phyloP scores from a whole-genome alignment of 2,797 vertebrate genomes.

The Chiroxiphia lanceolata region DNA sequence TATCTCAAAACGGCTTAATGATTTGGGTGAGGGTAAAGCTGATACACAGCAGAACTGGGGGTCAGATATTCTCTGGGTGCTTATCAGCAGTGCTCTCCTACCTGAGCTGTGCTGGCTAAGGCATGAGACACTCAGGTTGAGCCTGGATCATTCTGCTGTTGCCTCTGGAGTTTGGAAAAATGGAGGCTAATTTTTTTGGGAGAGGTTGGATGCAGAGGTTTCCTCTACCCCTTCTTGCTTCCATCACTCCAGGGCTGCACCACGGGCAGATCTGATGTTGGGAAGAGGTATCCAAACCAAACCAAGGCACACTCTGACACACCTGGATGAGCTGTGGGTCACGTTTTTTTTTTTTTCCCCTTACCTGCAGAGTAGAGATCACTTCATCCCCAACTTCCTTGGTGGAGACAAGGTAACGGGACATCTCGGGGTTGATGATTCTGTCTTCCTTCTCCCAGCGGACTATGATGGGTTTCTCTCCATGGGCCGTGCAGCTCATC shows the following conservation, averaged over 20 bases:
- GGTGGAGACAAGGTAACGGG: constrained; percentile 92
- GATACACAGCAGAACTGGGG: background rate
- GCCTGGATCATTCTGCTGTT: background rate
- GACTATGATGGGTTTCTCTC: constrained; percentile 98
- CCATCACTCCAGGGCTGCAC: background rate
- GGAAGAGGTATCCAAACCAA: background rate
- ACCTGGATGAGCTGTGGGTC: background rate
- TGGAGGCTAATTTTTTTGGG: background rate
- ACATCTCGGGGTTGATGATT: constrained; percentile 98
- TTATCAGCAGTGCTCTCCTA: background rate
- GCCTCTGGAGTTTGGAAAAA: background rate
- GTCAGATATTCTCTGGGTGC: background rate
- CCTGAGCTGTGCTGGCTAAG: background rate
- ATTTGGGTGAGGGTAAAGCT: background rate
- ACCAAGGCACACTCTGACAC: background rate
- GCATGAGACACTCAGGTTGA: accelerated
- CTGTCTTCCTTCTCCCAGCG: constrained; percentile 99
- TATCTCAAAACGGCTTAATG: background rate
- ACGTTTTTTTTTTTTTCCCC: background rate
- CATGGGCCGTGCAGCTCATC: constrained; percentile 95
- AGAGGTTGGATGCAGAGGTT: background rate
- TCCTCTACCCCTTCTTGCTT: background rate
- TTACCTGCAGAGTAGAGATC: constrained; percentile 93
- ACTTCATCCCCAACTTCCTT: constrained; percentile 96
- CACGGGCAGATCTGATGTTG: accelerated